A percentile compares a stretch with the other conserved stretches of the same genome.
Conservation (phyloP, 2,888 invertebrate genomes). For the Parapristionchus giblindavisi region DNA sequence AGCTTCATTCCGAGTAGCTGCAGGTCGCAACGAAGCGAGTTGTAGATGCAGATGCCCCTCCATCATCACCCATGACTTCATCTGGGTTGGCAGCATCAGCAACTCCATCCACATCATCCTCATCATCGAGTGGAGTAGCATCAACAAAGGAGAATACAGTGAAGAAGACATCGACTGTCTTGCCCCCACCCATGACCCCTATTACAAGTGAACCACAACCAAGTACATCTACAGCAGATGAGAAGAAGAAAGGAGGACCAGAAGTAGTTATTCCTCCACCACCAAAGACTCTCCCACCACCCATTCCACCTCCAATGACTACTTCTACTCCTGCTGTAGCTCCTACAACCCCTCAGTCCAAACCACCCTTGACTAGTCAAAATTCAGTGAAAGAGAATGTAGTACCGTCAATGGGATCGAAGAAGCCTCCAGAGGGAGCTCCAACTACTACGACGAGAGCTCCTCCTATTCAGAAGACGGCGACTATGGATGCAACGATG, state of each 20-base stretch:
- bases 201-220: conserved; percentile 31
- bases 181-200: no score
- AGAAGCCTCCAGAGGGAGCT: conserved; percentile 28
- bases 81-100: neutral
- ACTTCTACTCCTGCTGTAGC: neutral
- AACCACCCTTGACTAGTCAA: conserved; percentile 41
- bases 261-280: neutral
- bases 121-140: neutral
- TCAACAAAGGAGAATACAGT: neutral
- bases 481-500: neutral
- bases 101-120: neutral
- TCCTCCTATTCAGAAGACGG: conserved; percentile 29
- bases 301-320: neutral
- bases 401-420: conserved; percentile 35
- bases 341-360: neutral
- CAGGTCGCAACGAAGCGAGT: conserved; percentile 39
- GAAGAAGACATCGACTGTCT: neutral
- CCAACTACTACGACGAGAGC: conserved; percentile 36
- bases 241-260: neutral
- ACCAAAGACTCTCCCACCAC: neutral
- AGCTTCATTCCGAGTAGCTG: conserved; percentile 42
- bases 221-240: conserved; percentile 12
- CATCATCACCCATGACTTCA: neutral
- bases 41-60: conserved; percentile 6
- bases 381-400: conserved; percentile 34